These are phyloP conservation scores for Cheilosia scutellata DNA, from an alignment of 2,888 invertebrate species.

Conservation along the genomic window DNA sequence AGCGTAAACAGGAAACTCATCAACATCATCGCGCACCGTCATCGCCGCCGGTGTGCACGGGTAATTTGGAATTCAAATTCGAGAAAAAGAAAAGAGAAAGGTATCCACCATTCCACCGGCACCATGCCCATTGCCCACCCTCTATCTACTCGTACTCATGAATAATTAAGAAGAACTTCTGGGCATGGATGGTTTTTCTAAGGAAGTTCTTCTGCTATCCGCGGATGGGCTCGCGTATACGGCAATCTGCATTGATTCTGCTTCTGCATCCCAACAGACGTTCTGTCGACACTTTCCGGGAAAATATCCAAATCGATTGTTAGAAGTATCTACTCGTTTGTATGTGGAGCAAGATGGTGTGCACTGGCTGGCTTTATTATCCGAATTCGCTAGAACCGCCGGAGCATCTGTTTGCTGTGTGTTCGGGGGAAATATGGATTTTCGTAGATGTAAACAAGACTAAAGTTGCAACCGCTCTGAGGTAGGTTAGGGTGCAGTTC, in stretches of 20 bases:
- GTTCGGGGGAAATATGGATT: conserved; percentile 60
- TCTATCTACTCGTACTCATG: conserved; percentile 34
- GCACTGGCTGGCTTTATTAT: conserved; percentile 63
- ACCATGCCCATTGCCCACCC: conserved; percentile 2
- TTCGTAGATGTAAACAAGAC: conserved; percentile 62
- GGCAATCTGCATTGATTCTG: neutral
- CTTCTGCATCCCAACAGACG: conserved; percentile 63
- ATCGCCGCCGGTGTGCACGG: conserved; percentile 43
- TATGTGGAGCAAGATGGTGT: conserved; percentile 44
- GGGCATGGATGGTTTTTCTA: conserved; percentile 37
- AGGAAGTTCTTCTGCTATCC: conserved; percentile 34
- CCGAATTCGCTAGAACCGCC: conserved; percentile 65
- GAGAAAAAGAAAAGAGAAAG: conserved; percentile 54
- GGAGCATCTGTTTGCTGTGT: conserved; percentile 56
- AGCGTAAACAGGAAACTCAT: conserved; percentile 72
- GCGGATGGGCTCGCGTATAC: conserved; percentile 18
- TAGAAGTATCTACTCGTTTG: neutral
- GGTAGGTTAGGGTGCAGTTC: conserved; percentile 69
- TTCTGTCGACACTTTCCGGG: conserved; percentile 73
- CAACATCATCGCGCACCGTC: conserved; percentile 63
- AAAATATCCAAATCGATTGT: conserved; percentile 71
- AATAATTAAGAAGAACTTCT: conserved; percentile 58
- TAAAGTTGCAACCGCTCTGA: conserved; percentile 35
- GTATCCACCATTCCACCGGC: neutral
- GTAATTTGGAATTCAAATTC: conserved; percentile 48